Evolutionary conservation across 2,797 vertebrate species (phyloP), one percentile per base, ranked within the genome.

Genomic region (Telmatherina bonti): DNA sequence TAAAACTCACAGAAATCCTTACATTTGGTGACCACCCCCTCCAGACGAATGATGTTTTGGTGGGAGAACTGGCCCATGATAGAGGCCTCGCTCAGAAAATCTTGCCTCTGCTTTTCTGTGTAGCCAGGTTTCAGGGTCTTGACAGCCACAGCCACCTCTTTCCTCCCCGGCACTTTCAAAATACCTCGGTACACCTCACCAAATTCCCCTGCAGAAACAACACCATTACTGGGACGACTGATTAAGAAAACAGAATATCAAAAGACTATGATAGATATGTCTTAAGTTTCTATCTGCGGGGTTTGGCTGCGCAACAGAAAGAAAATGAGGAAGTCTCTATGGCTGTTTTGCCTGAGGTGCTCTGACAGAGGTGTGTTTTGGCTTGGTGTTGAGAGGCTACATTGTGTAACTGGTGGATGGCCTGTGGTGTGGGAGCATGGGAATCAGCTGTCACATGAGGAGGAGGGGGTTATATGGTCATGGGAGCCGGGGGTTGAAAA

Each of bases 21-120:
- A 99, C 97, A 96, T 92, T 97, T 99, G 88, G 98, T 99, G 85
- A 99, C 93, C 0, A 99, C 97, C 0, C 98, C 98, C 78, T 99
- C 97, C 54, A 99, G 93, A 11, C 94, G 96, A 82, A 99, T 99
- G 75, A 99, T 97, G 88, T 99, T 99, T 92, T 96, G 97, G 85
- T 99, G 97, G 69, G 96, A 94, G 88, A 99, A 99, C 89, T 99
- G 98, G 31, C 97, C 98, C 98, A 99, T 99, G 93, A 98, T 98
- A 92, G 96, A 96, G 31, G 98, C 97, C 89, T 99, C 98, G 0
- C 96, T 96, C 62, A 99, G 93, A 83, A 99, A 99, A 89, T 99
- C 98, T 71, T 96, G 95, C 33, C 97, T 95, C 88, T 99, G 98
- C 83, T 98, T 99, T 89, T 99, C 97, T 0, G 95, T 96, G 93